These are phyloP conservation scores for Oxycera nigricornis DNA, from an alignment of 2,888 invertebrate genomes.

Conservation along the genomic window DNA sequence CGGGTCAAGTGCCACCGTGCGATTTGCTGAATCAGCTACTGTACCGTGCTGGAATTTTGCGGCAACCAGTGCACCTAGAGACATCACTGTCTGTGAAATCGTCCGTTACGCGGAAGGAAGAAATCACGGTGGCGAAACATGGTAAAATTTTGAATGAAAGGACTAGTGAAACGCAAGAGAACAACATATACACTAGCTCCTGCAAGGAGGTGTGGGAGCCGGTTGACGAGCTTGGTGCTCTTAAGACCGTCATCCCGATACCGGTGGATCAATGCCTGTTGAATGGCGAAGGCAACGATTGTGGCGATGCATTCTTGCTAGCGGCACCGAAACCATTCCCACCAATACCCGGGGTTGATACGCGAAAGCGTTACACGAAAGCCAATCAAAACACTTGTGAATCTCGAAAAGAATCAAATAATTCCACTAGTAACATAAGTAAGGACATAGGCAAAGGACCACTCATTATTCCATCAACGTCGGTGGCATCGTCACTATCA, in stretches of 20 bases:
- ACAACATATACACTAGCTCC: constrained; percentile 72
- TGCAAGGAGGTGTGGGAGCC: constrained; percentile 74
- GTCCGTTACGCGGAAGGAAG: constrained; percentile 73
- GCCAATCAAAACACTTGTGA: not conserved
- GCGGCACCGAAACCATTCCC: not conserved
- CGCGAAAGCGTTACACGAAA: not conserved
- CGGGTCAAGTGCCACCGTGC: constrained; percentile 74
- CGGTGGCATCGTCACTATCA: constrained; percentile 17
- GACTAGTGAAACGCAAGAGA: constrained; percentile 73
- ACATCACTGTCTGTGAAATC: constrained; percentile 75
- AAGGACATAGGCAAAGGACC: constrained; percentile 28
- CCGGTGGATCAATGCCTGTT: constrained; percentile 11
- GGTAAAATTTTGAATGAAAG: constrained; percentile 75
- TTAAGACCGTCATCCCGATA: constrained; percentile 14
- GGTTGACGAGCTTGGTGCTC: constrained; percentile 48
- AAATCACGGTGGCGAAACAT: constrained; percentile 72
- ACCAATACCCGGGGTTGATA: not conserved
- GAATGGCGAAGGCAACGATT: not conserved
- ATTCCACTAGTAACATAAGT: constrained; percentile 1
- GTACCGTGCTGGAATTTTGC: constrained; percentile 70
- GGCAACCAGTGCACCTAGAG: constrained; percentile 74
- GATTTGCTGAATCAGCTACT: constrained; percentile 74
- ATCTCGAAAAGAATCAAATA: not conserved
- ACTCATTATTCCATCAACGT: constrained; percentile 33
- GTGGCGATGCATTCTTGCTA: not conserved